Evolutionary conservation across 2,888 invertebrate species (phyloP).

Genomic region (Nymphalis polychloros): DNA sequence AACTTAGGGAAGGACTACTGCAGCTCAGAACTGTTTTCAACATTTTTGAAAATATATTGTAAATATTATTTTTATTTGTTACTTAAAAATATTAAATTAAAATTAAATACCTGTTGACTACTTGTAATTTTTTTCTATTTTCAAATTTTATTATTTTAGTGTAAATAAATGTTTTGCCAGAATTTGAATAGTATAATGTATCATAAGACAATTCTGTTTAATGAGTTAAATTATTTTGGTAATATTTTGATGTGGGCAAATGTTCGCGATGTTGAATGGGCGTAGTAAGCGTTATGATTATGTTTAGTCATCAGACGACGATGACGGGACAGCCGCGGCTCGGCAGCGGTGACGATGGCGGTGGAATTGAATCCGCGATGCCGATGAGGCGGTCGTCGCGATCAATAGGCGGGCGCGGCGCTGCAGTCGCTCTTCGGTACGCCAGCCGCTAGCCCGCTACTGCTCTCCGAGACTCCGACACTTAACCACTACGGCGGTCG

Average conservation of each 20-base stretch:
- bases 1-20: background rate
- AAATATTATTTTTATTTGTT: no score
- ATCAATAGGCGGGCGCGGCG: slow-evolving; percentile 74
- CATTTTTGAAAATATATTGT: no score
- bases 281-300: background rate
- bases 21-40: background rate
- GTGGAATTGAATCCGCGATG: slow-evolving; percentile 15
- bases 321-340: slow-evolving; percentile 20
- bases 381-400: slow-evolving; percentile 42
- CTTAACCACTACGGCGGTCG: slow-evolving; percentile 58
- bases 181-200: no score
- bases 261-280: background rate
- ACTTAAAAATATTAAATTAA: no score
- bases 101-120: no score
- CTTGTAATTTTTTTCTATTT: no score
- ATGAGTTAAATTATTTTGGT: background rate
- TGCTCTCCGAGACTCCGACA: slow-evolving; percentile 39
- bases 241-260: background rate
- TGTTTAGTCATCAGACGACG: slow-evolving; percentile 20
- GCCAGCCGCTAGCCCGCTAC: slow-evolving; percentile 39
- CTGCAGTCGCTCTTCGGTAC: slow-evolving; percentile 58
- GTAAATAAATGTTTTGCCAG: no score
- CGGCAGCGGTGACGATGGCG: slow-evolving; percentile 31
- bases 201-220: no score
- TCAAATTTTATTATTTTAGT: no score